These are phyloP conservation scores for mouse (Mus musculus) DNA, from an alignment of 2,113 vertebrate genomes.

Conservation along the genomic window GRCm39 chr9:55291501-55292000, in stretches of 20 bases:
- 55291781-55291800: background rate
- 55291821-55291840: rapidly evolving
- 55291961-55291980: background rate
- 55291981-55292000: too few relatives aligned
- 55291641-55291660: background rate
- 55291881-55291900: background rate
- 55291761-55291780: background rate
- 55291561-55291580: background rate
- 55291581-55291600: background rate
- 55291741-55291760: background rate
- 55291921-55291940: background rate
- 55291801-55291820: background rate
- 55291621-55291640: background rate
- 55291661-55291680: background rate
- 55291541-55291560: background rate
- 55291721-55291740: background rate
- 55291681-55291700: background rate
- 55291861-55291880: background rate
- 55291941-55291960: background rate
- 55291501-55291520: background rate
- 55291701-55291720: background rate
- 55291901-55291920: background rate
- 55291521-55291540: background rate
- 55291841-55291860: background rate
- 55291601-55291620: background rate